Evolutionary conservation across 2,888 invertebrate genomes (phyloP), one percentile per base, ranked within the genome.

Genomic region (Hydrotaea cyrtoneurina): DNA sequence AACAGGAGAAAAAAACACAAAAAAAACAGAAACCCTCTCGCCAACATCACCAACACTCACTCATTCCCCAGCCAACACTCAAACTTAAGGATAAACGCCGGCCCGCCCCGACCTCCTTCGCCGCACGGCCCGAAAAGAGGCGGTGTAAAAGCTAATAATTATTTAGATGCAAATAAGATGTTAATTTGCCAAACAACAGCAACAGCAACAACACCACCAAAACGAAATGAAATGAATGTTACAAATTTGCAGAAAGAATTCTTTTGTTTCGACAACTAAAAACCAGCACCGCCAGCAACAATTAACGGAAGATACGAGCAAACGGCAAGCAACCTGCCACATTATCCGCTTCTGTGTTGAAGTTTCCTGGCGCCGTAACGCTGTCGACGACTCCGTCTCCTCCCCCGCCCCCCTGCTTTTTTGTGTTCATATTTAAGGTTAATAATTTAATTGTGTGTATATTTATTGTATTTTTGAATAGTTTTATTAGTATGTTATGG

Each of bases 91-190:
- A 55, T 23, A 55, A 19, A 21, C 55, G 21, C 55, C 39, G 21
- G 0, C 50, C 50, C 50, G n/a, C n/a, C 50, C n/a, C 8, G 55
- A 21, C 55, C 7, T 2, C 19, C 53, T 53, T 8, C 26, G 13
- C 19, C 55, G 21, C 17, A 2, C 15, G 5, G 8, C 21, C 11
- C 26, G 21, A 50, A 59, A 26, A 59, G 26, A 59, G 59, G 59
- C 59, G 23, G 15, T 3, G 23, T 11, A 59, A 59, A 59, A 23
- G 23, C 59, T 59, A 59, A 59, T 59, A 26, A 59, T 59, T 59
- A 59, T 59, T 59, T 59, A 59, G 59, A 59, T 59, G 59, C 59
- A 59, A 59, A 59, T 59, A 59, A 59, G 59, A 59, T 59, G 59
- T 59, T 59, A 59, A 59, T 59, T 59, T 59, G 1, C 59, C 23